Evolutionary conservation across 2,113 vertebrate genomes (phyloP).

Genomic region (Nannospalax galili): DNA sequence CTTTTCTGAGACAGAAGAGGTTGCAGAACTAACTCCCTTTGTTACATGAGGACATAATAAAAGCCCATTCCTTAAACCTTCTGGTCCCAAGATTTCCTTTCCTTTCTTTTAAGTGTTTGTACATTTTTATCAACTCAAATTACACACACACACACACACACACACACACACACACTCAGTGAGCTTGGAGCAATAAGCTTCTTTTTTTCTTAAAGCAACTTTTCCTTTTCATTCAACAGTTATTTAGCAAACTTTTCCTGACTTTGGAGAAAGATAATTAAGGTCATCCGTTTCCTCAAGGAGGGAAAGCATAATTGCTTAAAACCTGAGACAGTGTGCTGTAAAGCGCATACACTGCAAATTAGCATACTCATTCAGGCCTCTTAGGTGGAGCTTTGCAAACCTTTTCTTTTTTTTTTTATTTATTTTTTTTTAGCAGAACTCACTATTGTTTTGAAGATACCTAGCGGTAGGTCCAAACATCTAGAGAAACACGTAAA

Average conservation of each 20-base stretch:
- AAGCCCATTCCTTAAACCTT: not conserved
- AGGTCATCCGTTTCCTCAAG: not conserved
- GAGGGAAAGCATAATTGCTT: not conserved
- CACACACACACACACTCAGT: not conserved
- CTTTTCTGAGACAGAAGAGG: not conserved
- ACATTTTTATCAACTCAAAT: slow-evolving; percentile 46
- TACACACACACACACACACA: not conserved
- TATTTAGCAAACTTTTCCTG: not conserved
- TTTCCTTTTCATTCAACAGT: not conserved
- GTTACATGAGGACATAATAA: not conserved
- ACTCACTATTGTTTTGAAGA: not conserved
- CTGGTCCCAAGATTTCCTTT: not conserved
- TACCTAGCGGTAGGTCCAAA: not conserved
- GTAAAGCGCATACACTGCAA: not conserved
- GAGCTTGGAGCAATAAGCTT: not conserved
- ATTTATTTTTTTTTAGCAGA: not conserved
- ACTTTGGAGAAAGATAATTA: slow-evolving; percentile 20
- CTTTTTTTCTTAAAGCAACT: slow-evolving; percentile 37
- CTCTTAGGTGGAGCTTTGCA: not conserved
- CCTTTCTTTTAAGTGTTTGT: not conserved
- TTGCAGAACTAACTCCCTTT: not conserved
- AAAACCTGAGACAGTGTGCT: not conserved
- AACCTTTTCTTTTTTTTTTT: not conserved
- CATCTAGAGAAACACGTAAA: not conserved
- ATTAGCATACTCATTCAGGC: not conserved